Evolutionary conservation across 1,140 invertebrate species (phyloP), one percentile per base, ranked within the genome.

Genomic region (Halotydeus destructor): DNA sequence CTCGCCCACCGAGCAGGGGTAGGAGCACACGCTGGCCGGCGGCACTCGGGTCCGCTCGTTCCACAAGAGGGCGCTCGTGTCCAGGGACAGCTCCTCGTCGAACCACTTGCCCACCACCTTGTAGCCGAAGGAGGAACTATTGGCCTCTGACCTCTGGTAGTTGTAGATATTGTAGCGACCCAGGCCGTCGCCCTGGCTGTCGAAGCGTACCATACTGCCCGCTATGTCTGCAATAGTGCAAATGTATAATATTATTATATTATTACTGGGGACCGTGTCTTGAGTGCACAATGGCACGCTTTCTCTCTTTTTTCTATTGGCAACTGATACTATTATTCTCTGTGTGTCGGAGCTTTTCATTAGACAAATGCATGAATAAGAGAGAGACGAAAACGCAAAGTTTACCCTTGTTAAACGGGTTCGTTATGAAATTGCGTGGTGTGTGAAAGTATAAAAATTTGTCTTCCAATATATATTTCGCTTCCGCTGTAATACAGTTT

Each of bases 1-100:
- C 65, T 75, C 70, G 38, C 72, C 72, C 45, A 66, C 63, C 46
- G 66, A 64, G 52, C 76, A 75, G 25, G 75, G 72, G 27, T 70
- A 51, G 11, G 73, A 74, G 50, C 72, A 74, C 2, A 74, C 71
- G 2, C 71, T 74, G 28, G 63, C 65, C 16, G 69, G 71, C 32
- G 66, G 59, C 45, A 31, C 51, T 43, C 32, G 33, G 1, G 23
- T 33, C 5, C 43, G 50, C 5, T 18, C 28, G 19, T 42, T 46
- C 42, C 46, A 51, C 26, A 43, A 30, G 27, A 75, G 54, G 23
- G 67, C 60, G 19, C 67, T 62, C 12, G 63, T 54, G 44, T 67
- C 60, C 11, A 76, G 56, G 47, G 70, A 58, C n/a, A 75, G 53
- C 2, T 60, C 60, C 45, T 70, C 63, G 59, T 72, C 33, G 55